A percentile compares a stretch with the other conserved stretches of the same genome.
These are phyloP conservation scores for Vanessa tameamea DNA, from an alignment of 1,140 invertebrate species.

Conservation along the genomic window DNA sequence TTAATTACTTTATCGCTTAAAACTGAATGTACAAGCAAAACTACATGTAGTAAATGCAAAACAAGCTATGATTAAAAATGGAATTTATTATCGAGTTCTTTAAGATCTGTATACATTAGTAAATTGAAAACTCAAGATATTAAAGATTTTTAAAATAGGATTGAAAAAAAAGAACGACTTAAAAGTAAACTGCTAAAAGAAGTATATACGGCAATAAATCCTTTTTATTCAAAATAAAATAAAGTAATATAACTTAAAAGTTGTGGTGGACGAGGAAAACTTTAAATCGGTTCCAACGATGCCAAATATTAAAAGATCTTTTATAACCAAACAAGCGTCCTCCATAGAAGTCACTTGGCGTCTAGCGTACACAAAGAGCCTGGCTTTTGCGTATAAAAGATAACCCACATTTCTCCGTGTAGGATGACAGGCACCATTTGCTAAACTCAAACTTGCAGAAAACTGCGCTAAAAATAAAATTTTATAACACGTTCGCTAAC, in stretches of 20 bases:
- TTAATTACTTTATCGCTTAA: no score
- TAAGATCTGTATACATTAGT: no score
- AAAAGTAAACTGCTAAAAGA: no score
- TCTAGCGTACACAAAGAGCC: slow-evolving; percentile 36
- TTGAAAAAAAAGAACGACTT: no score
- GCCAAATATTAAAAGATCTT: slow-evolving; percentile 38
- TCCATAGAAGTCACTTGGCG: slow-evolving; percentile 36
- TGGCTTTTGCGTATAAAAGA: slow-evolving; percentile 40
- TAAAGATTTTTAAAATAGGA: no score
- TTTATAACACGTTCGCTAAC: slow-evolving; percentile 17
- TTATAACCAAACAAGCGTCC: slow-evolving; percentile 38
- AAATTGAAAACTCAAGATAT: no score
- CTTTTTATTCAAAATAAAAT: background rate
- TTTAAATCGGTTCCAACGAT: background rate
- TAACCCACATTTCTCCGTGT: slow-evolving; percentile 43
- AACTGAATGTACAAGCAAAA: no score
- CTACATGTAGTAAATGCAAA: no score
- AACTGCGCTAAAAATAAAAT: slow-evolving; percentile 34
- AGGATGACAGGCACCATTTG: slow-evolving; percentile 42
- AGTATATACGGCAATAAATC: no score
- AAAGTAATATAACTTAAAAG: background rate
- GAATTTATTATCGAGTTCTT: no score
- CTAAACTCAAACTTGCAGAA: slow-evolving; percentile 25
- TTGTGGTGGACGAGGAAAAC: background rate
- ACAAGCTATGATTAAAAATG: no score